phyloP scores from a whole-genome alignment of 2,113 vertebrate genomes.

The Oreochromis aureus region DNA sequence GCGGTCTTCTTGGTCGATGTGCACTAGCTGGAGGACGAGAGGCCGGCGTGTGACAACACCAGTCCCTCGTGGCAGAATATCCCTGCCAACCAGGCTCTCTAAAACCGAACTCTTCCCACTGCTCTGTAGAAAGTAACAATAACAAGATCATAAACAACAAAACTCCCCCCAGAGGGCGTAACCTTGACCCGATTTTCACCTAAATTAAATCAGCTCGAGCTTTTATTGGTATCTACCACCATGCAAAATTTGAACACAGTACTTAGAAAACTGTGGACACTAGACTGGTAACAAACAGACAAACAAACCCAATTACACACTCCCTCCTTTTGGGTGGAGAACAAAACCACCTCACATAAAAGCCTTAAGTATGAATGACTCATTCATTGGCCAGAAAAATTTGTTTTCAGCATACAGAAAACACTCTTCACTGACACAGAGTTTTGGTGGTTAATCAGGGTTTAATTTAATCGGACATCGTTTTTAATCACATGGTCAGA shows the following conservation, averaged over 20 bases:
- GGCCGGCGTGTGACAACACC: conserved; percentile 94
- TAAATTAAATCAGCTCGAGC: not conserved
- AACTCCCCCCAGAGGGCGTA: not conserved
- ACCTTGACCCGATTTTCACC: not conserved
- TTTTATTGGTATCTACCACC: not conserved
- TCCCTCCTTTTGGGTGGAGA: not conserved
- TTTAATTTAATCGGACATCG: not conserved
- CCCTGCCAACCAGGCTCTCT: conserved; percentile 92
- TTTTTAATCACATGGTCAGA: not conserved
- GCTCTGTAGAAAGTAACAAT: conserved; percentile 78
- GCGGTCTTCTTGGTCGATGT: conserved; percentile 86
- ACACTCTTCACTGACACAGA: not conserved
- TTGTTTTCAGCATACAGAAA: not conserved
- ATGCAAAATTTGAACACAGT: not conserved
- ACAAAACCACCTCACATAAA: not conserved
- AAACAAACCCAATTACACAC: not conserved
- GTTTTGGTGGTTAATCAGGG: not conserved
- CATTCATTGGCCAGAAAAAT: not conserved
- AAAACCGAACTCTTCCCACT: conserved; percentile 98
- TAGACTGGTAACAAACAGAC: not conserved
- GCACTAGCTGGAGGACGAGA: conserved; percentile 93
- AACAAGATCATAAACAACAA: not conserved
- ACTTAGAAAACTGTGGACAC: not conserved
- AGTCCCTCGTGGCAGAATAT: conserved; percentile 93
- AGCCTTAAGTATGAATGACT: not conserved